Percentiles rank a stretch among this genome's conserved stretches.
Conservation (phyloP, 2,113 vertebrate genomes). For the Hippocampus zosterae region DNA sequence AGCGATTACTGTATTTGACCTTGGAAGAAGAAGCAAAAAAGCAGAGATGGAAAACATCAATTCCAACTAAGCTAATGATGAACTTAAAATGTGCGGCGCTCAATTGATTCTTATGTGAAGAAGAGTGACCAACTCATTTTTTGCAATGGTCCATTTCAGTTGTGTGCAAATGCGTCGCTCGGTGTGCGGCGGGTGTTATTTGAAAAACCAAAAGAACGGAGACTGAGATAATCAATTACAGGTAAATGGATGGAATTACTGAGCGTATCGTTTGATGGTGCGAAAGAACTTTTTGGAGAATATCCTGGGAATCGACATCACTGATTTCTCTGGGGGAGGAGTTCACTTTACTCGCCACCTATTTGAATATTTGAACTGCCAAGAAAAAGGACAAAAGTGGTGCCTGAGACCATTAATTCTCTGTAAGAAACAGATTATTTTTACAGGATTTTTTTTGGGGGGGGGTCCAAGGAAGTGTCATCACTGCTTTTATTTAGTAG, state of each 20-base stretch:
- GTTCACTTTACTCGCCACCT: not conserved
- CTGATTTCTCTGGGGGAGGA: not conserved
- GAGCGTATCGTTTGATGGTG: not conserved
- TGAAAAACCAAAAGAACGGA: not conserved
- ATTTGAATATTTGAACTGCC: not conserved
- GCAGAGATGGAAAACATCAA: not conserved
- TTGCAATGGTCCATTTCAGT: no score
- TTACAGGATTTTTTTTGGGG: not conserved
- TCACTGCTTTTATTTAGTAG: not conserved
- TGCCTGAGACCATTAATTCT: not conserved
- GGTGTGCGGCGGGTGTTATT: not conserved
- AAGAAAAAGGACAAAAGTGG: not conserved
- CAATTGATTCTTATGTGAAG: no score
- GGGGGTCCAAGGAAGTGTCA: not conserved
- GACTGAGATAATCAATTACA: constrained; percentile 4
- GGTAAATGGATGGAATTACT: constrained; percentile 12
- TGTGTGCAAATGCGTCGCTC: no score
- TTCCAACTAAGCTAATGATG: not conserved
- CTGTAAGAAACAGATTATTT: not conserved
- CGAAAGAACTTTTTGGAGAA: not conserved
- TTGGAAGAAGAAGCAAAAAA: not conserved
- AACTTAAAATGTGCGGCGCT: no score
- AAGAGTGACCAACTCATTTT: no score
- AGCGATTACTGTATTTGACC: not conserved
- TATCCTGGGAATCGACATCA: not conserved